A percentile compares a stretch with the other conserved stretches of the same genome.
Evolutionary conservation across 2,113 vertebrate genomes (phyloP).

Genomic region (Microcebus griseorufus): DNA sequence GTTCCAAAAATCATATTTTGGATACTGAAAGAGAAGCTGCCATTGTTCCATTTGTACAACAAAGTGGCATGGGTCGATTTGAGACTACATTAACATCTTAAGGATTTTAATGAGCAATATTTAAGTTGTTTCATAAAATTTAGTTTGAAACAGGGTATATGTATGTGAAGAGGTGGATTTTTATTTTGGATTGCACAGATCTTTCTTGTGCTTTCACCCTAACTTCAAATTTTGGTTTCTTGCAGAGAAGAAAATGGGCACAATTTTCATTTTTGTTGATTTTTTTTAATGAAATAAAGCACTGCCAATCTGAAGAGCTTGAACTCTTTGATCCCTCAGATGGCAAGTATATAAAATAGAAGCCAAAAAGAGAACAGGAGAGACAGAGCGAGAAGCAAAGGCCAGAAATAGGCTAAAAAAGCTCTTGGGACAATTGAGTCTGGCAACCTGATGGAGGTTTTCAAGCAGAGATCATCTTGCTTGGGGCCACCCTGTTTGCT

Average conservation of each 20-base stretch:
- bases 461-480: neutral
- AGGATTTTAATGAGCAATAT: constrained; percentile 1
- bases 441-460: neutral
- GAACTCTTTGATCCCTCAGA: constrained; percentile 57
- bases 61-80: neutral
- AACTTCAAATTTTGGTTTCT: neutral
- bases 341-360: constrained; percentile 29
- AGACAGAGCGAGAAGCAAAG: constrained; percentile 55
- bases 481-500: constrained; percentile 34
- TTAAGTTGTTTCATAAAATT: constrained; percentile 1
- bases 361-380: constrained; percentile 66
- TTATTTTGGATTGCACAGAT: constrained; percentile 1
- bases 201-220: constrained; percentile 29
- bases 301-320: constrained; percentile 6
- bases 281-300: constrained; percentile 19
- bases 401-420: constrained; percentile 77
- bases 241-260: constrained; percentile 46
- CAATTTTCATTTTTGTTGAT: constrained; percentile 47
- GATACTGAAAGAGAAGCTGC: constrained; percentile 15
- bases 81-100: neutral
- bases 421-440: neutral
- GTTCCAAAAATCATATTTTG: constrained; percentile 41
- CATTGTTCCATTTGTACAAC: neutral
- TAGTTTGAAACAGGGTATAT: neutral
- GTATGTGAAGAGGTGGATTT: neutral